Evolutionary conservation across 2,797 vertebrate species (phyloP), one percentile per base, ranked within the genome.

Genomic region (Limnodromus scolopaceus): DNA sequence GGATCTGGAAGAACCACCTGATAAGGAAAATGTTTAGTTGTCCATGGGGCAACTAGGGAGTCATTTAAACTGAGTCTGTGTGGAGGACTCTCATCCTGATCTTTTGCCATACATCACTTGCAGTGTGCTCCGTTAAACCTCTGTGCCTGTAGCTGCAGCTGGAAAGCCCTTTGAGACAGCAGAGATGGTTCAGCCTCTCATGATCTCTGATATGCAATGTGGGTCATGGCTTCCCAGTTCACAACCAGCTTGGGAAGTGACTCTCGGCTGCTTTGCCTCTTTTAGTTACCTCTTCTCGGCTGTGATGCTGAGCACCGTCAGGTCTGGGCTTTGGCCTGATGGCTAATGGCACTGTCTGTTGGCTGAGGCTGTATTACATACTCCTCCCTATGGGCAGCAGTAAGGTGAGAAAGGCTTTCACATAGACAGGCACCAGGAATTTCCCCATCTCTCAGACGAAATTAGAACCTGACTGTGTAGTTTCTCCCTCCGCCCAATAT

Each of bases 341-440:
- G 53, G 17, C n/a, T 17, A 61, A 34, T 10, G 20, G 12, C 13
- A 6, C 64, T 72, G 46, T 19, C 54, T 46, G 28, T 16, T 76
- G 36, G 23, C 13, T 68, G 60, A 70, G 53, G 20, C 17, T 53
- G 43, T 19, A 23, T 51, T 45, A 25, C 15, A 12, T 38, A 30
- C 19, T 72, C 36, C 16, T 81, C 7, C 19, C 28, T 34, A 3
- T 0, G 0, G 20, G 36, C 39, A 66, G 58, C 12, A 70, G 3
- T n/a, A 51, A 90, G 71, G 69, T 65, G 54, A 27, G 36, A 92
- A 84, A 93, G 16, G 7, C 8, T 91, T 75, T 82, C 12, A 15
- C 30, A 10, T 5, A 69, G 19, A 28, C 41, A 61, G 64, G 8
- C 34, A 51, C 9, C 8, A 54, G 46, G 43, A 94, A 55, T 2